Evolutionary conservation across 1,140 invertebrate species (phyloP), one percentile per base, ranked within the genome.

Genomic region (Lepidurus arcticus): DNA sequence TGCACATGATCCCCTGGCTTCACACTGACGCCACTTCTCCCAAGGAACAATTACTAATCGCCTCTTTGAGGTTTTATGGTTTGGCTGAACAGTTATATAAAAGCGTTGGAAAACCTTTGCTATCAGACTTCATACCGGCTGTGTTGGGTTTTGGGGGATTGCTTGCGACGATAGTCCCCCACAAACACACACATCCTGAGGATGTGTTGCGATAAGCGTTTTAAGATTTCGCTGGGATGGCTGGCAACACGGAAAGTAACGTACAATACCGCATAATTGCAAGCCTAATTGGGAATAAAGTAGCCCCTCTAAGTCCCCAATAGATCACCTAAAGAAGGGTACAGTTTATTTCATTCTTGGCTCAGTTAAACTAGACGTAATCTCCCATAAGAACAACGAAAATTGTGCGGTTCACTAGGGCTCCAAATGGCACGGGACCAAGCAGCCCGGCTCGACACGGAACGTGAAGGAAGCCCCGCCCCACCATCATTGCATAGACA

Each of bases 161-260:
- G 53, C 21, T 65, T 65, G 8, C 53, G 9, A 65, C 16, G 16
- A 13, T 65, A 9, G 53, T 5, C 16, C 13, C 13, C 53, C 21
- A 21, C 53, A 13, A 0, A 13, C 53, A n/a, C 13, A 65, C 53
- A 65, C 53, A 65, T 65, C 53, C 53, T 65, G 6, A 65, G 13
- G 53, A 65, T 65, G 53, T 65, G 53, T n/a, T 65, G 53, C 53
- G 53, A 65, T 65, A 65, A 65, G 53, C 16, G 53, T 65, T 34
- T 65, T n/a, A 65, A 65, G 9, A 7, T 65, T 16, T 65, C 53
- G 53, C 53, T 21, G 9, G 53, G 16, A 3, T 13, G 21, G 53
- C 53, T 7, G 21, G 21, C 16, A 4, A 21, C 53, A 21, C 53
- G 53, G 13, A 21, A 65, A 65, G 21, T 21, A 65, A 65, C 53